A percentile compares a stretch with the other conserved stretches of the same genome.
These are phyloP conservation scores for Melanostoma scalare DNA, from an alignment of 2,888 invertebrate species.

Conservation along the genomic window DNA sequence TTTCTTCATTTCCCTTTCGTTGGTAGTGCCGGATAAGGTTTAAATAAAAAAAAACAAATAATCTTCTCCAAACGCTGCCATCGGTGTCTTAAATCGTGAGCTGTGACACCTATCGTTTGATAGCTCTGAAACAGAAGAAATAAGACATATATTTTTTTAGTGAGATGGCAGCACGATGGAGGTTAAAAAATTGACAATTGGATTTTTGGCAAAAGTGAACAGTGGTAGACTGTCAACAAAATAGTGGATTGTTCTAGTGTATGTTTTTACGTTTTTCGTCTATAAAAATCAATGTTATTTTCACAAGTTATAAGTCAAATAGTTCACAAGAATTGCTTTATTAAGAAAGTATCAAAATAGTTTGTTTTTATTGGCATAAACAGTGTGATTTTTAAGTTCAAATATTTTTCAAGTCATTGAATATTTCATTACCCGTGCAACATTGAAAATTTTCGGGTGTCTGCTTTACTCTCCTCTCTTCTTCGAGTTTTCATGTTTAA, in stretches of 20 bases:
- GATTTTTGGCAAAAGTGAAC: slow-evolving; percentile 58
- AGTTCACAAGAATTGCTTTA: neutral
- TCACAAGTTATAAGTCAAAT: neutral
- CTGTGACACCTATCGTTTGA: too few species aligned
- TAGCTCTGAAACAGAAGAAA: too few species aligned
- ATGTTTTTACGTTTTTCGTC: slow-evolving; percentile 49
- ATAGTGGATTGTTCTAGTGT: slow-evolving; percentile 41
- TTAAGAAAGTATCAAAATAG: neutral
- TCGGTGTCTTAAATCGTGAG: too few species aligned
- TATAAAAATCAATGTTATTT: slow-evolving; percentile 38
- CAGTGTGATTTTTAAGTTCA: slow-evolving; percentile 28
- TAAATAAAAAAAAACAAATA: too few species aligned
- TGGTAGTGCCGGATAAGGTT: too few species aligned
- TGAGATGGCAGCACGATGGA: slow-evolving; percentile 48
- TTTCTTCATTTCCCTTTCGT: too few species aligned
- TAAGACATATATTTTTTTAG: neutral
- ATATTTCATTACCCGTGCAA: slow-evolving; percentile 65
- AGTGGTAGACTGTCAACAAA: slow-evolving; percentile 68
- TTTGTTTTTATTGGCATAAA: neutral
- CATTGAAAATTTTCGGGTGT: slow-evolving; percentile 72
- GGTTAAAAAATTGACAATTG: slow-evolving; percentile 64
- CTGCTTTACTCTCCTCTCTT: slow-evolving; percentile 52
- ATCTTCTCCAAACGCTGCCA: too few species aligned
- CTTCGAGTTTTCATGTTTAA: slow-evolving; percentile 44
- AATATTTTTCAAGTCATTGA: slow-evolving; percentile 50